Conservation (phyloP, 2,888 invertebrate species). For the Colostygia pectinataria region DNA sequence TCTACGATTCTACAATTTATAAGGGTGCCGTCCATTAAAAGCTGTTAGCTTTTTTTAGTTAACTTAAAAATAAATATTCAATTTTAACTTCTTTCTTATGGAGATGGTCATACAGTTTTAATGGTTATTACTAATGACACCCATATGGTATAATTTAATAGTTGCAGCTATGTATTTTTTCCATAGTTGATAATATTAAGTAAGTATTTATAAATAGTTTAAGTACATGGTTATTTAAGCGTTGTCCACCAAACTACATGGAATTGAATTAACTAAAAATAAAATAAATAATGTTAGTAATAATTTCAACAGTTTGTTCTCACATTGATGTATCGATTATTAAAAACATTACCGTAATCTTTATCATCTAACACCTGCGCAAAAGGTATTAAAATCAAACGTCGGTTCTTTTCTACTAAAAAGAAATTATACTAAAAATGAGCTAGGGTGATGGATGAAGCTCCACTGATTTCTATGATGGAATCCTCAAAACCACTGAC, state of each 20-base stretch:
- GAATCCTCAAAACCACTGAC: slow-evolving; percentile 69
- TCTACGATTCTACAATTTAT: slow-evolving; percentile 24
- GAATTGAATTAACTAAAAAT: slow-evolving; percentile 55
- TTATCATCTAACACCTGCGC: slow-evolving; percentile 52
- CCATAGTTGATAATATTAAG: slow-evolving; percentile 16
- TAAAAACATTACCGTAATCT: slow-evolving; percentile 50
- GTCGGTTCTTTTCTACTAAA: slow-evolving; percentile 45
- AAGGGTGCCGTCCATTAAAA: slow-evolving; percentile 4
- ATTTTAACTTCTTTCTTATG: neutral
- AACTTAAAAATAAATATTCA: neutral
- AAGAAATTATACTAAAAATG: slow-evolving; percentile 54
- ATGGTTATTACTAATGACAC: slow-evolving; percentile 1
- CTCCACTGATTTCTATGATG: slow-evolving; percentile 53
- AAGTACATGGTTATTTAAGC: slow-evolving; percentile 36
- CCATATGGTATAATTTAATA: neutral
- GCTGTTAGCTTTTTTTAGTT: neutral
- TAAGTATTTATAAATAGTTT: slow-evolving; percentile 33
- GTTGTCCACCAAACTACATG: slow-evolving; percentile 49
- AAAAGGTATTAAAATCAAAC: slow-evolving; percentile 55
- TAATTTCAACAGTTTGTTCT: slow-evolving; percentile 43
- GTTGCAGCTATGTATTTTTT: slow-evolving; percentile 11
- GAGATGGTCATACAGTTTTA: neutral
- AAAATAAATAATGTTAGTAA: slow-evolving; percentile 54
- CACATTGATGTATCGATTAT: slow-evolving; percentile 40
- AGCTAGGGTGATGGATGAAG: slow-evolving; percentile 61